These are phyloP conservation scores for Eristalis tenax DNA, from an alignment of 2,888 invertebrate genomes.

Conservation along the genomic window DNA sequence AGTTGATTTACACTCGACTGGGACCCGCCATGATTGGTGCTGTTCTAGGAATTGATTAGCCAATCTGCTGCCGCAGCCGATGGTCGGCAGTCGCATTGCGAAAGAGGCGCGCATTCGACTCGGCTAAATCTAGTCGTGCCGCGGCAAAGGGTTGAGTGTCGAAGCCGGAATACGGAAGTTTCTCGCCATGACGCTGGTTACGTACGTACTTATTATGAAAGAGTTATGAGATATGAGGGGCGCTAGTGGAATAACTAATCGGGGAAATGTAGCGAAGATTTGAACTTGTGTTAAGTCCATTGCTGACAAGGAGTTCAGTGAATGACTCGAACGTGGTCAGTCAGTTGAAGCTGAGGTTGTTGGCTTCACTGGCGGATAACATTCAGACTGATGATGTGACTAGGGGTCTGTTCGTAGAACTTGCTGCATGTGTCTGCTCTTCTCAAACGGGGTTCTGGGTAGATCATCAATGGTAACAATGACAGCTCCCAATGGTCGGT, in stretches of 20 bases:
- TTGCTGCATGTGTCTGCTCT: too few species aligned
- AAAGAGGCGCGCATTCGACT: constrained; percentile 1
- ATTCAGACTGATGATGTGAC: too few species aligned
- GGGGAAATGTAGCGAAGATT: background rate
- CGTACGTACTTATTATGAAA: constrained; percentile 25
- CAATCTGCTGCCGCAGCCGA: background rate
- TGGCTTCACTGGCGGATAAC: too few species aligned
- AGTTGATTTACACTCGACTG: constrained; percentile 36
- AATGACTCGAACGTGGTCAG: background rate
- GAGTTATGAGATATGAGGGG: constrained; percentile 14
- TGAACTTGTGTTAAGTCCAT: background rate
- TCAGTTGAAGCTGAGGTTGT: background rate
- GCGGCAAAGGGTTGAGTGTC: constrained; percentile 27
- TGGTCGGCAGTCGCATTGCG: background rate
- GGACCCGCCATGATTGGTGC: background rate
- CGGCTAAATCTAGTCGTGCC: background rate
- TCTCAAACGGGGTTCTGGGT: too few species aligned
- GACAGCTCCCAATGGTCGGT: too few species aligned
- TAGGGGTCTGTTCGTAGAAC: too few species aligned
- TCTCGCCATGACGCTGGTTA: background rate
- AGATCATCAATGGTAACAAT: too few species aligned
- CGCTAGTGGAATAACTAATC: constrained; percentile 13
- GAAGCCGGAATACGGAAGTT: constrained; percentile 68
- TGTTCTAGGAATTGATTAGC: constrained; percentile 59
- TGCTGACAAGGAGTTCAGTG: background rate